Evolutionary conservation across 2,888 invertebrate genomes (phyloP), one percentile per base, ranked within the genome.

Genomic region (Drosophila suboccidentalis): DNA sequence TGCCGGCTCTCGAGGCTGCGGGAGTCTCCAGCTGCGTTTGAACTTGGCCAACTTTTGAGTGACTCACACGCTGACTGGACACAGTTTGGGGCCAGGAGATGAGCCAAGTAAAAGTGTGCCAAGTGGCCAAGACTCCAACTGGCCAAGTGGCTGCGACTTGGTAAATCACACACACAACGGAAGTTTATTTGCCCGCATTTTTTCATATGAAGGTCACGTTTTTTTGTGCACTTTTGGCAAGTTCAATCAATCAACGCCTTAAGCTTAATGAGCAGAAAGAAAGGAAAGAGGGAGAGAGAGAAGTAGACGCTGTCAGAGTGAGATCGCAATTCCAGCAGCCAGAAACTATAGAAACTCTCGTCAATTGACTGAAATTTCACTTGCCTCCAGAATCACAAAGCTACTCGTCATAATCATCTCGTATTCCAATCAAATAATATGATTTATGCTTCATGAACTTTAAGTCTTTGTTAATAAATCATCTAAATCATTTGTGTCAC

Each of bases 101-200:
- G 69, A 71, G 60, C 71, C 62, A 58, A 77, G 88, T 80, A 89
- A 84, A 84, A 84, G 84, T 84, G 89, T 84, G 84, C 89, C 84
- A 84, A 84, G 80, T 82, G 80, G 79, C 54, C 57, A 44, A 55
- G 62, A 34, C 22, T 32, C 55, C 43, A 55, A 57, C 46, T 62
- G 78, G 67, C 66, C 72, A 66, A 63, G 46, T 47, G 57, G 67
- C 72, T 58, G 9, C 38, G 51, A 43, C 71, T 57, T 50, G 59
- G n/a, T 36, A 15, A 59, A 62, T 34, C 41, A 41, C 17, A 39
- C 53, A 59, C 53, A 59, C 71, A 67, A 78, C 82, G 89, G 89
- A 84, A 89, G 83, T 84, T 84, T 84, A 73, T 79, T 87, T 81
- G 89, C 83, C 89, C 83, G 83, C 83, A 84, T 84, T 84, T 83